Percentiles rank a stretch among this genome's conserved stretches.
Conservation (phyloP, 2,888 invertebrate species). For the Papilio gigon region DNA sequence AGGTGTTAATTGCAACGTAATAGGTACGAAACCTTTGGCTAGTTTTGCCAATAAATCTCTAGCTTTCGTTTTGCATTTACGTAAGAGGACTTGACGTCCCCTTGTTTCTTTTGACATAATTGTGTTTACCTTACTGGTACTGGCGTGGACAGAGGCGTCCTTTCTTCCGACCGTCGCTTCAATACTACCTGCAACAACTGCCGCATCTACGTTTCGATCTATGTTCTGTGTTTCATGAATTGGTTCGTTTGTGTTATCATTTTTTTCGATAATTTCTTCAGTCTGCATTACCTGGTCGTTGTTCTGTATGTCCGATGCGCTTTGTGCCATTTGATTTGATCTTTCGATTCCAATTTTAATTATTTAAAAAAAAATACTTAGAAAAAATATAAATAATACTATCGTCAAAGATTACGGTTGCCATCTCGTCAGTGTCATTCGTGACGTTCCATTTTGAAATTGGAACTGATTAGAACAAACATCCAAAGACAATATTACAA, state of each 20-base stretch:
- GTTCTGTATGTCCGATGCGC: not conserved
- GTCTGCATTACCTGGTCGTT: slow-evolving; percentile 1
- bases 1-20: not conserved
- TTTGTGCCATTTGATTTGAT: slow-evolving; percentile 3
- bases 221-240: not conserved
- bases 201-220: not conserved
- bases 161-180: not conserved
- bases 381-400: not conserved
- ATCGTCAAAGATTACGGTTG: not conserved
- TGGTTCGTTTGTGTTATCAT: not conserved
- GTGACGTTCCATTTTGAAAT: not conserved
- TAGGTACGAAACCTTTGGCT: slow-evolving; percentile 42
- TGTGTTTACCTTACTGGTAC: slow-evolving; percentile 28
- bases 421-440: not conserved
- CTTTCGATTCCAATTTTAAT: not conserved
- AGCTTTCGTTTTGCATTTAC: slow-evolving; percentile 54
- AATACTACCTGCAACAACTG: not conserved
- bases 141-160: slow-evolving; percentile 10
- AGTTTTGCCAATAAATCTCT: slow-evolving; percentile 49
- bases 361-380: not conserved
- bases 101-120: slow-evolving; percentile 20
- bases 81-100: slow-evolving; percentile 49
- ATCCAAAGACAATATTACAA: too few relatives aligned
- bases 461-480: too few relatives aligned
- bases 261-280: not conserved